Evolutionary conservation across 2,888 invertebrate species (phyloP).

Genomic region (Autographa gamma): DNA sequence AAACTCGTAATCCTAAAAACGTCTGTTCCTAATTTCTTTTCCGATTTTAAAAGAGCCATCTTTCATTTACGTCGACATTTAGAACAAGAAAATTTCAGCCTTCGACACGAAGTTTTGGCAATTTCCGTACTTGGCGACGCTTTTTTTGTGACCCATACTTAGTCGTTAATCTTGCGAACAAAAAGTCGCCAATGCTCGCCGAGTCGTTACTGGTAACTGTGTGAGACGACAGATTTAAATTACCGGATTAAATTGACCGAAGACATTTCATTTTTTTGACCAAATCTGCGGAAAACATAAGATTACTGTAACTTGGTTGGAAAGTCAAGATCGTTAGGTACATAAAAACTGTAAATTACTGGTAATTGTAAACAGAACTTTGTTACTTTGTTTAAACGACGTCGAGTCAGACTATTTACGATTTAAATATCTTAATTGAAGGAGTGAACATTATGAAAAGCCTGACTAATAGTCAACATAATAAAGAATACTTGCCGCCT

Average conservation of each 20-base stretch:
- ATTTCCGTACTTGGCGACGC: slow-evolving; percentile 85
- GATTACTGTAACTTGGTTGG: slow-evolving; percentile 20
- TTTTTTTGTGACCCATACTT: slow-evolving; percentile 86
- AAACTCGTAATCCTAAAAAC: slow-evolving; percentile 86
- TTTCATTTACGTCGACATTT: slow-evolving; percentile 88
- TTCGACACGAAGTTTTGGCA: slow-evolving; percentile 88
- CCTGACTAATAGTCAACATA: not conserved
- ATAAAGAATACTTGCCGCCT: not conserved
- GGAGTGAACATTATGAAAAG: slow-evolving; percentile 8
- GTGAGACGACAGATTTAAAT: slow-evolving; percentile 81
- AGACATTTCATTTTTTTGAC: slow-evolving; percentile 60
- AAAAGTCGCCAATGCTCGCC: slow-evolving; percentile 80
- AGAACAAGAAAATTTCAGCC: slow-evolving; percentile 87
- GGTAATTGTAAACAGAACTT: slow-evolving; percentile 7
- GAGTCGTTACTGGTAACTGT: slow-evolving; percentile 79
- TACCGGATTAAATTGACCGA: slow-evolving; percentile 70
- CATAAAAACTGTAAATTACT: slow-evolving; percentile 11
- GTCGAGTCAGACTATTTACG: slow-evolving; percentile 1
- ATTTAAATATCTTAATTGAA: slow-evolving; percentile 24
- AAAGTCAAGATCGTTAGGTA: slow-evolving; percentile 20
- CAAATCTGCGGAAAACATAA: slow-evolving; percentile 53
- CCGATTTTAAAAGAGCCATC: slow-evolving; percentile 88
- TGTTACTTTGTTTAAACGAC: slow-evolving; percentile 22
- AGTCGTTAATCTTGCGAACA: slow-evolving; percentile 87
- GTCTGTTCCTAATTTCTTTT: slow-evolving; percentile 88